Conservation (phyloP, 2,113 vertebrate species). For the Siniperca chuatsi region DNA sequence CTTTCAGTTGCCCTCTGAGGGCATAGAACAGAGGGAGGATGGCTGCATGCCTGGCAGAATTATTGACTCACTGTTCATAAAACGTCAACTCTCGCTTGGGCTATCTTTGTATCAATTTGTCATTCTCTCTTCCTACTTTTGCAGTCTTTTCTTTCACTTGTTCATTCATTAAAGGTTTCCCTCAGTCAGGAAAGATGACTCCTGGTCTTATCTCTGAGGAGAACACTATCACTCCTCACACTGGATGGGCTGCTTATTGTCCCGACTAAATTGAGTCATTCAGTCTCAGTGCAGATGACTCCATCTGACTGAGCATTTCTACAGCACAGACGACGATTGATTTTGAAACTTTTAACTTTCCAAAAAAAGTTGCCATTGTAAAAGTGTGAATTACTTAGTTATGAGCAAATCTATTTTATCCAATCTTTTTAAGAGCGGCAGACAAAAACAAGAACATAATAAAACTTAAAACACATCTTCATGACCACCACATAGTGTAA, state of each 20-base stretch:
- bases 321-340: conserved; percentile 19
- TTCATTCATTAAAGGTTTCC: background rate
- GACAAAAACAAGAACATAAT: background rate
- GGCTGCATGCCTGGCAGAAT: conserved; percentile 32
- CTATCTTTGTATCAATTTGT: conserved; percentile 37
- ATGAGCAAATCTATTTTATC: background rate
- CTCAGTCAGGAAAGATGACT: conserved; percentile 36
- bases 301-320: conserved; percentile 14
- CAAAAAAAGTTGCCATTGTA: background rate
- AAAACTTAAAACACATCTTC: background rate
- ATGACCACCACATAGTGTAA: background rate
- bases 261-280: conserved; percentile 35
- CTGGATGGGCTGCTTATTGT: conserved; percentile 35
- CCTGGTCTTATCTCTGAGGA: conserved; percentile 49
- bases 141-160: conserved; percentile 17
- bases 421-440: background rate
- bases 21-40: conserved; percentile 26
- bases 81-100: conserved; percentile 5
- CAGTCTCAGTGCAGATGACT: background rate
- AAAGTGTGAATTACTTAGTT: conserved; percentile 3
- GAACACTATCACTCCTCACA: background rate
- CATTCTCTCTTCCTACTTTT: conserved; percentile 10
- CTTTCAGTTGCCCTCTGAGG: conserved; percentile 35
- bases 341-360: conserved; percentile 12
- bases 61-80: conserved; percentile 45